Conservation (phyloP, 2,888 invertebrate species). For the Acrocyrtus sp. region DNA sequence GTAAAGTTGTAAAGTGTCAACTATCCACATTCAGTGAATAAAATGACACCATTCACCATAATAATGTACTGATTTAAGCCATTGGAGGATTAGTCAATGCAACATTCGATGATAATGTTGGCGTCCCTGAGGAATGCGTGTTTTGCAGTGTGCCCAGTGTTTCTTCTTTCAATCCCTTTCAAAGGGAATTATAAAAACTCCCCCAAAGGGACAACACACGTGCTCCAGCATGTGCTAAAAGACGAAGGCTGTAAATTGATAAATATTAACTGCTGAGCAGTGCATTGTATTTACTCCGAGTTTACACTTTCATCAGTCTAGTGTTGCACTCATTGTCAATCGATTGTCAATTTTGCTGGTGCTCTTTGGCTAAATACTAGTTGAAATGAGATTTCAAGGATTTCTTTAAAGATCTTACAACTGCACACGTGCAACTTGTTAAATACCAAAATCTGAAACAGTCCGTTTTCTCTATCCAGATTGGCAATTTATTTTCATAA, state of each 20-base stretch:
- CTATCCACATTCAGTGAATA: slow-evolving; percentile 20
- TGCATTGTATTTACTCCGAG: no score
- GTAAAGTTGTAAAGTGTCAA: slow-evolving; percentile 30
- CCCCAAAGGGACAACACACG: slow-evolving; percentile 40
- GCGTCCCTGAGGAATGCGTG: slow-evolving; percentile 38
- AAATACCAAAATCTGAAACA: no score
- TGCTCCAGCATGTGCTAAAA: slow-evolving; percentile 11
- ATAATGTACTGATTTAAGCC: slow-evolving; percentile 21
- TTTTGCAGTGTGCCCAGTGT: slow-evolving; percentile 4
- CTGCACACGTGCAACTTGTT: no score
- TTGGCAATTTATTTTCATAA: no score
- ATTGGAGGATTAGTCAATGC: slow-evolving; percentile 39
- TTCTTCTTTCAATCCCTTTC: slow-evolving; percentile 26
- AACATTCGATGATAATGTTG: slow-evolving; percentile 1
- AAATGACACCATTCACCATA: background rate
- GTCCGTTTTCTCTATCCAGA: no score
- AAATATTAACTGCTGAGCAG: no score
- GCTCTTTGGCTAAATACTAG: no score
- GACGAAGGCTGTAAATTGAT: background rate
- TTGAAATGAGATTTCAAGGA: no score
- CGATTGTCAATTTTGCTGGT: no score
- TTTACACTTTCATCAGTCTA: no score
- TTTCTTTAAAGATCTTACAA: no score
- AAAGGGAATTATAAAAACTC: background rate
- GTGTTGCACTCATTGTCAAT: no score